A percentile compares a stretch with the other conserved stretches of the same genome.
Evolutionary conservation across 2,113 vertebrate species (phyloP).

Genomic region (Bubo blakistoni): DNA sequence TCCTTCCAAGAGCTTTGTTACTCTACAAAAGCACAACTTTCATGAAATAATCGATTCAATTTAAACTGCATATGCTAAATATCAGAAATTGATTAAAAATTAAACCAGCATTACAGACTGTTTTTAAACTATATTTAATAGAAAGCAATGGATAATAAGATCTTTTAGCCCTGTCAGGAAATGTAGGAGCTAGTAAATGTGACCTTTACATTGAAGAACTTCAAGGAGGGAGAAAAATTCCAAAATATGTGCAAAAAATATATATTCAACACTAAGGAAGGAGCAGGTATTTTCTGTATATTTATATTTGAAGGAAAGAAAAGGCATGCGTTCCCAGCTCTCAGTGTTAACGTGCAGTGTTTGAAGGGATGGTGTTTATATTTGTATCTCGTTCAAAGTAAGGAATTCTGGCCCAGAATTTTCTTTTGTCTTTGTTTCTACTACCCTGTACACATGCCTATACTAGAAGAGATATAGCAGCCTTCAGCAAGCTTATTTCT

Average conservation of each 20-base stretch:
- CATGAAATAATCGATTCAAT: background rate
- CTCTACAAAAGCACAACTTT: background rate
- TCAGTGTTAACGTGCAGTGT: too few species aligned
- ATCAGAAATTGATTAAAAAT: background rate
- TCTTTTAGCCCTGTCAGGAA: background rate
- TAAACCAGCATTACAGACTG: background rate
- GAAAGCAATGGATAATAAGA: background rate
- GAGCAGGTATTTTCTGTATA: background rate
- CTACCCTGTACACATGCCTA: background rate
- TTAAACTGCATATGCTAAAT: background rate
- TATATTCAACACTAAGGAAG: background rate
- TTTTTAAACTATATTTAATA: background rate
- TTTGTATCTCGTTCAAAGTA: background rate
- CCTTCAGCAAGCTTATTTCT: background rate
- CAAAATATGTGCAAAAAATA: background rate
- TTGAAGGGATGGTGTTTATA: background rate
- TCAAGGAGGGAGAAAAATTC: background rate
- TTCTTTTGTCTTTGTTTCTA: background rate
- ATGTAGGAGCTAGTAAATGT: background rate
- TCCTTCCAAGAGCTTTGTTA: background rate
- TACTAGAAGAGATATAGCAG: background rate
- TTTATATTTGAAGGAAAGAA: background rate
- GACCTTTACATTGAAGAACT: background rate
- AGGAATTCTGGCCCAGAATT: background rate
- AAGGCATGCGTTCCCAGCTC: rapidly evolving